Evolutionary conservation across 2,113 vertebrate species (phyloP).

Genomic region (Nerophis ophidion): DNA sequence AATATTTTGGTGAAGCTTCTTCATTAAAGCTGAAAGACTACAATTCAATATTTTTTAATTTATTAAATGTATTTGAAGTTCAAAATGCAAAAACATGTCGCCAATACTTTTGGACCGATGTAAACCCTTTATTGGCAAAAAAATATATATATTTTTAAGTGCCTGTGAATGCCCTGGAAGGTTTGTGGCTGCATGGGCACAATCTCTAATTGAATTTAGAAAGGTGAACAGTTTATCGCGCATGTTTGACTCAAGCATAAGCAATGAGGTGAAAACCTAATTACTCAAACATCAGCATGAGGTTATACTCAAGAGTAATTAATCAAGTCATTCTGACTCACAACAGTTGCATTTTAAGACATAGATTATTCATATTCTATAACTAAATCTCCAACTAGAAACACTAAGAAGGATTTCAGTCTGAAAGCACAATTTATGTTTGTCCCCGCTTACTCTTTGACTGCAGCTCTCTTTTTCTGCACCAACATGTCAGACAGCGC

Average conservation of each 20-base stretch:
- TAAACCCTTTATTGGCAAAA: not conserved
- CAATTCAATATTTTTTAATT: no score
- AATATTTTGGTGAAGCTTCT: no score
- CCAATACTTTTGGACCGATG: not conserved
- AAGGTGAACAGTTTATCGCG: constrained; percentile 42
- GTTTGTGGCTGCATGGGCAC: constrained; percentile 3
- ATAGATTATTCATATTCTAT: constrained; percentile 14
- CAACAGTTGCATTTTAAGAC: constrained; percentile 16
- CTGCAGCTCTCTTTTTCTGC: constrained; percentile 36
- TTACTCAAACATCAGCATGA: constrained; percentile 38
- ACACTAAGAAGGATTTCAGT: constrained; percentile 5
- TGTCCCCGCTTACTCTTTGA: constrained; percentile 15
- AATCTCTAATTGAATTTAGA: constrained; percentile 27
- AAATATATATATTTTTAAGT: constrained; percentile 22
- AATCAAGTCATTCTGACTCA: constrained; percentile 33
- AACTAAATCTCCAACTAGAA: constrained; percentile 4
- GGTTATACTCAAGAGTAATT: constrained; percentile 22
- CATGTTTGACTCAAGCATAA: constrained; percentile 38
- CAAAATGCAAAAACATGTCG: constrained; percentile 29
- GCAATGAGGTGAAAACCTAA: constrained; percentile 32
- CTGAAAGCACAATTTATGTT: constrained; percentile 8
- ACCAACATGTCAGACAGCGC: constrained; percentile 36
- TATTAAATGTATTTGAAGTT: constrained; percentile 1
- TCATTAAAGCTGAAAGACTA: no score
- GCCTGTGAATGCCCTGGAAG: constrained; percentile 31